phyloP scores from a whole-genome alignment of 2,797 vertebrate species.

The Peromyscus attwateri region DNA sequence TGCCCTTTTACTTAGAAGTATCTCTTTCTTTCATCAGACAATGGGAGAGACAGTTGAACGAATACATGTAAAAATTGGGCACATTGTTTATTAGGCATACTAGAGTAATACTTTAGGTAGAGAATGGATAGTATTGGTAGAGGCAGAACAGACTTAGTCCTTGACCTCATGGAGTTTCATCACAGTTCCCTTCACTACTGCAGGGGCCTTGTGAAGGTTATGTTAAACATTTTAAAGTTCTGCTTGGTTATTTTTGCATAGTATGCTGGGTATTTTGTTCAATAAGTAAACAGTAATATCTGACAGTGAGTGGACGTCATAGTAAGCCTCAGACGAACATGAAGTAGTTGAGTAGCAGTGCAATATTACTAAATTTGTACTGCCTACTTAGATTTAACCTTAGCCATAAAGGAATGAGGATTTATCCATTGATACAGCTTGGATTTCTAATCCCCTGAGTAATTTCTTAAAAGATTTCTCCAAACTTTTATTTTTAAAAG shows the following conservation, averaged over 20 bases:
- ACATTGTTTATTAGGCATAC: background rate
- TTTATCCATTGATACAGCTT: background rate
- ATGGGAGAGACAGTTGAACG: constrained; percentile 30
- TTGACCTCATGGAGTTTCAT: background rate
- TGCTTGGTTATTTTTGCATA: constrained; percentile 30
- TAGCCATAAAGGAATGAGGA: background rate
- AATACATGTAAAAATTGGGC: constrained; percentile 1
- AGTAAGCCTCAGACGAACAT: background rate
- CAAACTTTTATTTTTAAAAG: constrained; percentile 8
- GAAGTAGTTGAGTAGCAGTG: constrained; percentile 13
- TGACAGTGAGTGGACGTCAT: background rate
- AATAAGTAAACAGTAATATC: background rate
- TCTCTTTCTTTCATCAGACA: constrained; percentile 9
- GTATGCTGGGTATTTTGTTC: constrained; percentile 44
- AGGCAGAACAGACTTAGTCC: background rate
- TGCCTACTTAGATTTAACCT: background rate
- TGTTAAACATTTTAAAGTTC: constrained; percentile 41
- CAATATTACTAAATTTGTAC: constrained; percentile 42
- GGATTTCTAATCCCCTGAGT: background rate
- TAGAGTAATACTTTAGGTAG: background rate
- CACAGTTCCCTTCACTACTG: background rate
- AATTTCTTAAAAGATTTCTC: background rate
- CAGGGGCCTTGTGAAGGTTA: background rate
- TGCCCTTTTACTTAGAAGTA: constrained; percentile 9
- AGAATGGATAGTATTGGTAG: background rate